Base-by-base conservation (phyloP, 2,113 vertebrate genomes). In the Brienomyrus longianalis region DNA sequence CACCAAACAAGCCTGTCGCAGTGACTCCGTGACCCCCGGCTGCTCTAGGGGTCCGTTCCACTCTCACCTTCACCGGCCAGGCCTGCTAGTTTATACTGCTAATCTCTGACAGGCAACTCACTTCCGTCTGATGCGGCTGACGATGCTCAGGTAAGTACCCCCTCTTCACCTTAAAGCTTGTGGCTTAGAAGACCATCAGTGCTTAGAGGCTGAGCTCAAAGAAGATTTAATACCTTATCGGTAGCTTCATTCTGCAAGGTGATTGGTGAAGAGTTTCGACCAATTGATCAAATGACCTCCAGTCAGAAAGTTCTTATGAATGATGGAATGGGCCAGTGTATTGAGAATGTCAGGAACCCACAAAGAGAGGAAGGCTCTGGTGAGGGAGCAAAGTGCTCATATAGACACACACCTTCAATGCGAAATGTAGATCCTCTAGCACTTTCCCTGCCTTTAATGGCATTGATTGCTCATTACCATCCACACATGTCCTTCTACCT, bases 361-460 rank as follows among this genome's bases (percentile, higher is more conserved):
- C 7, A 2, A 5, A 35, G 27, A 85, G 7, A 85, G 21, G 45
- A 31, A 51, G 83, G 45, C 3, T n/a, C 21, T 13, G 21, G 17
- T 27, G 1, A 50, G 47, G 19, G 10, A 85, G 10, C 10, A 5
- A 48, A 23, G 27, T 52, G 88, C 13, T 84, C 19, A 91, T 23
- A 83, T 54, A 77, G 51, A 43, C 84, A 11, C 17, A 27, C 59
- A 77, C 35, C 52, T 80, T 80, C 52, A 90, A 27, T 39, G 48
- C 15, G 4, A n/a, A 48, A 6, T 47, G 19, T 35, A 88, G 48
- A 45, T 0, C 74, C 74, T 23, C 56, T 66, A 13, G 5, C 54
- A 88, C 54, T 11, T 17, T 39, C 43, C 83, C 23, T 87, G 50
- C 84, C 89, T 90, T 88, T 90, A 86, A 88, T 83, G 66, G 51